Base-by-base conservation (phyloP, 2,113 vertebrate species). In the Anthoscopus minutus region DNA sequence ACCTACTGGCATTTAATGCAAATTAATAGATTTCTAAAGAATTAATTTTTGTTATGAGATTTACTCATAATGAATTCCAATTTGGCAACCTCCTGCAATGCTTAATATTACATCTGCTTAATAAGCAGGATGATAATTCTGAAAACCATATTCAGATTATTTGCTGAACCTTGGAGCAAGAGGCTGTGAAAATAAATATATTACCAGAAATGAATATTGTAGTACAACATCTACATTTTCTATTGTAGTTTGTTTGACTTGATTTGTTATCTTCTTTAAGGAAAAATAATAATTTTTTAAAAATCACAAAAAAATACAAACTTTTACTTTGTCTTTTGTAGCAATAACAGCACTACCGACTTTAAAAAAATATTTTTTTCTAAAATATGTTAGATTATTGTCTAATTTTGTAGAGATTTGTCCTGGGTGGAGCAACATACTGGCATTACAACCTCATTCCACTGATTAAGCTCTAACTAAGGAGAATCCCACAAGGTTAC, bases 21-120 rank as follows among this genome's bases (percentile, higher is more conserved):
- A 90, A 94, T 88, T 81, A 90, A 92, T 71, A 84, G 61, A 80
- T 72, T 93, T 95, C 19, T 58, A 69, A 73, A 86, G 42, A 93
- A 89, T 85, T 93, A 81, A 87, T 94, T 94, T 94, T 66, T 1
- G 4, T 90, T 94, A 78, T 40, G 60, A 93, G 79, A 89, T 93
- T 93, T 95, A 74, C 60, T 90, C 30, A 45, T 61, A 57, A 76
- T n/a, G 54, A 78, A 93, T 96, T 86, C 70, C 73, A 93, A 58
- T 94, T 93, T 96, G 92, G 73, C 81, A 94, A 67, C 58, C 33
- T 94, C 73, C 37, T 73, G 82, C 40, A 78, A 79, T 71, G 66
- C 62, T 94, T 94, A 91, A 70, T 86, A 56, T 65, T 93, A 85
- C 45, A 92, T 94, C 54, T 94, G 91, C 58, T 94, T 95, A 92